A percentile compares a stretch with the other conserved stretches of the same genome.
Conservation (phyloP, 2,113 vertebrate species). For the Misgurnus mizolepis region DNA sequence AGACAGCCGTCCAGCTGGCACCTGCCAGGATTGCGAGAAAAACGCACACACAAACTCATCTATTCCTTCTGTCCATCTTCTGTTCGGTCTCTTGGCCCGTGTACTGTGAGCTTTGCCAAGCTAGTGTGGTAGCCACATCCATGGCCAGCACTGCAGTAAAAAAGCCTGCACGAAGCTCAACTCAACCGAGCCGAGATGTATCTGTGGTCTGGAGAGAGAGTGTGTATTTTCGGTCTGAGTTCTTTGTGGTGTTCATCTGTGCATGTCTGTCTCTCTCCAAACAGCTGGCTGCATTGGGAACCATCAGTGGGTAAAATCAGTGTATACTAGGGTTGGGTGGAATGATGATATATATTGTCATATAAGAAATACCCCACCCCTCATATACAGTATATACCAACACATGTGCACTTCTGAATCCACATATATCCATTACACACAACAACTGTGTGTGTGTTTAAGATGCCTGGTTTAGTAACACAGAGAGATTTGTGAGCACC, state of each 20-base stretch:
- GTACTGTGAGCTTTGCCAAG: slow-evolving; percentile 49
- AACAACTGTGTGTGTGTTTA: neutral
- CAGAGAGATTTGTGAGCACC: neutral
- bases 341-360: slow-evolving; percentile 36
- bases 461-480: slow-evolving; percentile 18
- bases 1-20: slow-evolving; percentile 23
- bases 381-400: no score
- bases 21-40: neutral
- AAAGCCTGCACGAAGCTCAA: neutral
- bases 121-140: slow-evolving; percentile 36
- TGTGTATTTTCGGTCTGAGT: slow-evolving; percentile 55
- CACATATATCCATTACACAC: slow-evolving; percentile 21
- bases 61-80: neutral
- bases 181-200: neutral
- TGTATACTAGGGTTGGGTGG: slow-evolving; percentile 27
- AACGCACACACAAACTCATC: neutral
- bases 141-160: slow-evolving; percentile 37
- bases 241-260: slow-evolving; percentile 51
- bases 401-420: no score
- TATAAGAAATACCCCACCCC: no score
- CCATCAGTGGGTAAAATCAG: neutral
- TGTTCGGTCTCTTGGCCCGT: slow-evolving; percentile 14
- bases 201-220: slow-evolving; percentile 4
- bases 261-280: slow-evolving; percentile 45
- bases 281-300: slow-evolving; percentile 26